Evolutionary conservation across 1,140 invertebrate genomes (phyloP), one percentile per base, ranked within the genome.

Genomic region (Pectinophora gossypiella): DNA sequence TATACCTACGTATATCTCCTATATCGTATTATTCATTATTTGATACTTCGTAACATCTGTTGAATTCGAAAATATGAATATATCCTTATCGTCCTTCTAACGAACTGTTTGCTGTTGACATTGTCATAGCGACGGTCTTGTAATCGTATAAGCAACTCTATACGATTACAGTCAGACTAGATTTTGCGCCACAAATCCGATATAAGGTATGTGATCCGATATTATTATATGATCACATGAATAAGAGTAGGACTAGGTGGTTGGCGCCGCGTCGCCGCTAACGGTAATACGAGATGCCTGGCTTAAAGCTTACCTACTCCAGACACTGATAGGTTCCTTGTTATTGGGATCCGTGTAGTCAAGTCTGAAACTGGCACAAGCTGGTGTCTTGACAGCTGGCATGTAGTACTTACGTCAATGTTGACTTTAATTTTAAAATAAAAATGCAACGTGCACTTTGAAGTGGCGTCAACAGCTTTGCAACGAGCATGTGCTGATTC

Each of bases 271-370:
- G 61, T 61, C 54, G 65, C 50, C 63, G 61, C 56, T 83, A 83
- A 83, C 79, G 79, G 79, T 83, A 83, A 79, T 72, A 73, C 76
- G 57, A 83, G 72, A 80, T 76, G 65, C 71, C 73, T 71, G 66
- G 66, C 63, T 64, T 62, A 2, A 65, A 62, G 66, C 64, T 70
- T 54, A 71, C 64, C 68, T 54, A 68, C 54, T 64, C 54, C 61
- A 59, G 56, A 60, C 56, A 49, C 45, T 45, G 65, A 64, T 69
- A 56, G 60, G 23, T 23, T 20, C 13, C 15, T 40, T 40, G 16
- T 32, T 40, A 46, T 53, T 40, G 43, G 42, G 50, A 52, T 52
- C 50, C n/a, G 12, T 40, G 27, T 12, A 12, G n/a, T 32, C 27
- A 7, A 32, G 1, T 12, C 27, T n/a, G 27, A 32, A 12, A 32